Base-by-base conservation (phyloP, 92 coral and sea anemone species). In the Palythoa caribaeorum region DNA sequence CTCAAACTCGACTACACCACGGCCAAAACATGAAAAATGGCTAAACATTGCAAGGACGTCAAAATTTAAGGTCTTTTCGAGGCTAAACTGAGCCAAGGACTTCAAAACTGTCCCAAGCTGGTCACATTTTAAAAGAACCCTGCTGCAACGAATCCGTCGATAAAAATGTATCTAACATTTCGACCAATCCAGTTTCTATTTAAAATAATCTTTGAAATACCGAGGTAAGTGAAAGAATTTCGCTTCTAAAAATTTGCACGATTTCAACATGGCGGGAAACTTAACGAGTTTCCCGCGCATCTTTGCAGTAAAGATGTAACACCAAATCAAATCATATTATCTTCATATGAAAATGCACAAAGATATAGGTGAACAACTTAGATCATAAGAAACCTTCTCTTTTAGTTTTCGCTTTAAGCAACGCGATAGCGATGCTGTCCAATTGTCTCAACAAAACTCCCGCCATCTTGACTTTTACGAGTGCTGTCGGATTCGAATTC, bases 251-350 rank as follows among this genome's bases (percentile, higher is more conserved):
- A 20, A 3, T 78, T 57, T 39, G 69, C 20, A 35, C 69, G 44
- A 78, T 57, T 55, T 55, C 83, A 78, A 78, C 50, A 81, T 66
- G 86, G 86, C 86, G 86, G 86, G 86, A 81, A 81, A 77, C 19
- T 52, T n/a, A 1, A 0, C 9, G 37, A 78, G 13, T 66, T 81
- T 81, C 62, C 75, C 75, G 73, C 86, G 76, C 15, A 2, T 3
- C 14, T 6, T 48, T 15, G 48, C 12, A 40, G 21, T 28, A 2
- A 19, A 2, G 50, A 40, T n/a, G 6, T 9, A 16, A 17, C 36
- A 40, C 19, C 50, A 20, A 2, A 50, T 53, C 75, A 28, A 65
- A 1, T 15, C 17, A 12, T 16, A 65, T 5, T 3, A 66, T 3
- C 3, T 20, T 1, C 12, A 14, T 40, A 10, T 14, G 2, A 66